Evolutionary conservation across 2,113 vertebrate species (phyloP), one percentile per base, ranked within the genome.

Genomic region (Peucedramus taeniatus): DNA sequence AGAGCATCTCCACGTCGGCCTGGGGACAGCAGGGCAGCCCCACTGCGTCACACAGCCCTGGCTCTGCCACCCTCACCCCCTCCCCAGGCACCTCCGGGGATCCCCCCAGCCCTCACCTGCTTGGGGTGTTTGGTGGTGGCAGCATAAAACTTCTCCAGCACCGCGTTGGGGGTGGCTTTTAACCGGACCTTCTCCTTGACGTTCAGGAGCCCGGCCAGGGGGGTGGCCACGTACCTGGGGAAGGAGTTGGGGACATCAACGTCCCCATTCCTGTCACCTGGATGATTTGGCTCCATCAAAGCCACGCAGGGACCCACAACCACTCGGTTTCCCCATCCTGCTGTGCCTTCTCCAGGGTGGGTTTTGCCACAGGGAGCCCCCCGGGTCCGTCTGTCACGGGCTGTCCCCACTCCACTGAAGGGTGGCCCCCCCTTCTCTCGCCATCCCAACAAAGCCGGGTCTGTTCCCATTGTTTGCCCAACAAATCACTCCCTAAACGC

Each of bases 131-230:
- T 99, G 96, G 97, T 95, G 30, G 97, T 96, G 79, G 97, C 96
- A 56, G 96, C 95, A 35, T 99, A 99, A 84, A 98, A 98, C 35
- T 97, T 98, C 93, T 99, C 99, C 97, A 99, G 96, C 91, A 98
- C 96, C 5, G 97, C 94, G 2, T 98, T 99, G 49, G 98, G 98
- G 30, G 98, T 85, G 18, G 98, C 99, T 95, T 97, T 98, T 83
- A 99, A 97, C 89, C 99, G 97, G 5, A 98, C 92, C 14, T 98
- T 99, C 96, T 99, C 99, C 96, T 98, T 99, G 24, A 99, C 98
- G 1, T 99, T 99, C 39, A 99, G 97, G 8, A 99, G 94, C 75
- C 97, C 96, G 4, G 99, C 99, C 90, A 99, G 61, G 0, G 98
- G 98, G 31, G 98, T 98, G 30, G 98, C 99, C 91, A 99, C 98